phyloP scores from a whole-genome alignment of 2,888 invertebrate species.

The Erynnis tages region DNA sequence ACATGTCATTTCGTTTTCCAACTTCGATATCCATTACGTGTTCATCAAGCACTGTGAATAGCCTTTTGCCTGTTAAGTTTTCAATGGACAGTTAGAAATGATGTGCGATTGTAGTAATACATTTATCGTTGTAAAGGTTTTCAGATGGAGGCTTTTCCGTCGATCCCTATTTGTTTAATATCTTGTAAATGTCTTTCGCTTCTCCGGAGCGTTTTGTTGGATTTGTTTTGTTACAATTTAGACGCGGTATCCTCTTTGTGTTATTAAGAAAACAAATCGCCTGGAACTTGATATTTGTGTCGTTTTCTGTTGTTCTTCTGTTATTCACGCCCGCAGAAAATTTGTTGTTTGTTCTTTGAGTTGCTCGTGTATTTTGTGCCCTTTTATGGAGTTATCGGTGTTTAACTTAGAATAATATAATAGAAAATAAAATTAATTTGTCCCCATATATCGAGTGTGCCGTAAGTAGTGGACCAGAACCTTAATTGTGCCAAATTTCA shows the following conservation, averaged over 20 bases:
- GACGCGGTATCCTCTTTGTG: conserved; percentile 29
- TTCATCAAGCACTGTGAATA: background rate
- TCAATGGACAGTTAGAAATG: conserved; percentile 3
- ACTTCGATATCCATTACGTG: conserved; percentile 8
- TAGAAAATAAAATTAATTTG: too few relatives aligned
- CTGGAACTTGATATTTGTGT: conserved; percentile 23
- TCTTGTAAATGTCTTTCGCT: conserved; percentile 40
- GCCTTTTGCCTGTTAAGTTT: background rate
- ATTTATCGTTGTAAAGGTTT: background rate
- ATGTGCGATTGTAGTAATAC: background rate
- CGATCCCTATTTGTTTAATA: conserved; percentile 40
- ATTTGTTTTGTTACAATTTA: conserved; percentile 35
- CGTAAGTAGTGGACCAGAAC: too few relatives aligned
- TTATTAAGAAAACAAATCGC: conserved; percentile 27
- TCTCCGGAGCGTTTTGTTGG: conserved; percentile 33
- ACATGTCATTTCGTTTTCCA: background rate
- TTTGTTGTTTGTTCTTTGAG: background rate
- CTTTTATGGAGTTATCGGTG: background rate
- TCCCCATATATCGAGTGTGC: too few relatives aligned
- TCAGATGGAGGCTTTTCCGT: conserved; percentile 21
- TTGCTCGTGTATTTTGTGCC: background rate
- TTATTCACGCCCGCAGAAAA: background rate
- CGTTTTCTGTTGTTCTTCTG: conserved; percentile 1
- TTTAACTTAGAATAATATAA: too few relatives aligned
- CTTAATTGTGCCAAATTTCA: too few relatives aligned